A percentile compares a stretch with the other conserved stretches of the same genome.
These are phyloP conservation scores for Trilocha varians DNA, from an alignment of 2,888 invertebrate genomes.

Conservation along the genomic window DNA sequence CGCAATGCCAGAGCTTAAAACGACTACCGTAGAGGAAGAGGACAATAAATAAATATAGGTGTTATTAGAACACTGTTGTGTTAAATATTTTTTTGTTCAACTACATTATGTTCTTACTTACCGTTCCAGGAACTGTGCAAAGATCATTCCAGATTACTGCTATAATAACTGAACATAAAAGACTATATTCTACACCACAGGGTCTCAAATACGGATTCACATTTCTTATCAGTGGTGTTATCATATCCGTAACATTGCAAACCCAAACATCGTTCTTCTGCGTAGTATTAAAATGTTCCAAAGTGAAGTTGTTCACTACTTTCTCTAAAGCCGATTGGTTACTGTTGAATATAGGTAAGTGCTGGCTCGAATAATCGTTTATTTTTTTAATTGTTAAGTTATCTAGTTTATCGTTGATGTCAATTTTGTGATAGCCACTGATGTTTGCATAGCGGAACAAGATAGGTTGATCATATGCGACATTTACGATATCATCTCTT, in stretches of 20 bases:
- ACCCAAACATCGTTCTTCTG: conserved; percentile 36
- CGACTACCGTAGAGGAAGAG: too few relatives aligned
- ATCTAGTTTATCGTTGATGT: conserved; percentile 29
- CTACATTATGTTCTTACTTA: conserved; percentile 24
- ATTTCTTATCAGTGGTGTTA: conserved; percentile 74
- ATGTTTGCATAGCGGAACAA: conserved; percentile 50
- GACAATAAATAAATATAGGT: too few relatives aligned
- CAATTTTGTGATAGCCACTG: conserved; percentile 32
- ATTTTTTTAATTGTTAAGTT: conserved; percentile 31
- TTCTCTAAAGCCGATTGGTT: conserved; percentile 8
- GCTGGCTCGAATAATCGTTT: conserved; percentile 6
- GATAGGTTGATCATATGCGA: conserved; percentile 47
- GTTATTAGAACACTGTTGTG: too few relatives aligned
- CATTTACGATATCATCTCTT: conserved; percentile 82
- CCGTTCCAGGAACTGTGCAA: conserved; percentile 67
- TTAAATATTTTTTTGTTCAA: too few relatives aligned
- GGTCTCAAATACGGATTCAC: conserved; percentile 87
- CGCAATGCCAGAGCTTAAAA: too few relatives aligned
- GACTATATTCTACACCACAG: conserved; percentile 87
- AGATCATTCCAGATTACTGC: conserved; percentile 87
- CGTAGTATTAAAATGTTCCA: conserved; percentile 26
- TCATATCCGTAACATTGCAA: conserved; percentile 67
- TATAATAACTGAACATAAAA: conserved; percentile 84
- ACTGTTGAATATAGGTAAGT: conserved; percentile 2
- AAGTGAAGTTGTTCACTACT: conserved; percentile 18